phyloP scores from a whole-genome alignment of 2,797 vertebrate species.

The Sebastes jordani region DNA sequence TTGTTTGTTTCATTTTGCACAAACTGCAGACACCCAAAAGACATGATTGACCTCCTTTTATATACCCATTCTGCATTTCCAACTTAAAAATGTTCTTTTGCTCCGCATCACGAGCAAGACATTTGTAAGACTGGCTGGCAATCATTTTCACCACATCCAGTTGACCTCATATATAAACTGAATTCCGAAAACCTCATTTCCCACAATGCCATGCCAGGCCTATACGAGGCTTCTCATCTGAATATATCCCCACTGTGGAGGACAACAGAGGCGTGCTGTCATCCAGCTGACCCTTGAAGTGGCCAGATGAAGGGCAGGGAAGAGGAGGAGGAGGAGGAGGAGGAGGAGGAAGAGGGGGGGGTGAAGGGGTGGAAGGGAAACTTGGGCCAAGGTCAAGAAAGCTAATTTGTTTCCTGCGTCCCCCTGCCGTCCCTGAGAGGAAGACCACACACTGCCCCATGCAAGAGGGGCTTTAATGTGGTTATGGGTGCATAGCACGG shows the following conservation, averaged over 20 bases:
- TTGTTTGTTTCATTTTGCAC: not conserved
- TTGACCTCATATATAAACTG: slow-evolving; percentile 39
- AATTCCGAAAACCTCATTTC: slow-evolving; percentile 47
- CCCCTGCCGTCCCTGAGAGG: slow-evolving; percentile 77
- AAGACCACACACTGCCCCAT: slow-evolving; percentile 82
- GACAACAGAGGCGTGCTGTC: slow-evolving; percentile 73
- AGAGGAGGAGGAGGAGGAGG: slow-evolving; percentile 19
- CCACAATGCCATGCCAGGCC: slow-evolving; percentile 41
- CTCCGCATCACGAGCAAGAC: slow-evolving; percentile 7
- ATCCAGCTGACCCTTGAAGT: slow-evolving; percentile 83
- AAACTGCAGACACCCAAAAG: not conserved
- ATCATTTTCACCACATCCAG: slow-evolving; percentile 48
- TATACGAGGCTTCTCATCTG: slow-evolving; percentile 46
- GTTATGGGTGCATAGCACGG: slow-evolving; percentile 63
- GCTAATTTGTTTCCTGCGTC: slow-evolving; percentile 85
- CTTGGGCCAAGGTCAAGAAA: slow-evolving; percentile 86
- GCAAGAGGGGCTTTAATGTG: slow-evolving; percentile 79
- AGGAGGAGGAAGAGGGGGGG: slow-evolving; percentile 34
- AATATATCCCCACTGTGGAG: slow-evolving; percentile 59
- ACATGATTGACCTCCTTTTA: not conserved
- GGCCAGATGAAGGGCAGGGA: slow-evolving; percentile 70
- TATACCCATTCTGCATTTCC: not conserved
- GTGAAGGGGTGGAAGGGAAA: slow-evolving; percentile 76
- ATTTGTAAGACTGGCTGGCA: slow-evolving; percentile 10
- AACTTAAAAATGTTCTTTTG: not conserved